Conservation (phyloP, 2,797 vertebrate species). For the Neopelma chrysocephalum region DNA sequence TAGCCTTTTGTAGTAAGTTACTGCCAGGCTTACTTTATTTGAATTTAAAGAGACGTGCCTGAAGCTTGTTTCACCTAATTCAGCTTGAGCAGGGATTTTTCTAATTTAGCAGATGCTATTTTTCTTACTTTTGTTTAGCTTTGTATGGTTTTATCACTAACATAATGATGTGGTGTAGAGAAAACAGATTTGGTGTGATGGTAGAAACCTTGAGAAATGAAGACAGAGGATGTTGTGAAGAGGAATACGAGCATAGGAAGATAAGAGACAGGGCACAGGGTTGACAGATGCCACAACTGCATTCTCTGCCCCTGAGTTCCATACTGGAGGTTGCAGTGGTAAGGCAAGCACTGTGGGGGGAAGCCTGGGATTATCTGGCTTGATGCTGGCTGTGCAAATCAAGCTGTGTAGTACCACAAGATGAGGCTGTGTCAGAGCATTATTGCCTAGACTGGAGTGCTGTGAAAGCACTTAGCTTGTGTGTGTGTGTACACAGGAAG, state of each 20-base stretch:
- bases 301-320: not conserved
- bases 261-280: not conserved
- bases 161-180: not conserved
- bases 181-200: not conserved
- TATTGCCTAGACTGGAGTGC: not conserved
- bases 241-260: not conserved
- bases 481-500: fast-evolving
- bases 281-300: not conserved
- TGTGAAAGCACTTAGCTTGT: not conserved
- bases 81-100: not conserved
- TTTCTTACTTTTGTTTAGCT: not conserved
- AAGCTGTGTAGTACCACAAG: not conserved
- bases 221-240: not conserved
- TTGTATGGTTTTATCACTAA: not conserved
- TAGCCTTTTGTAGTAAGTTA: not conserved
- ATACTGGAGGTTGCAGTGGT: not conserved
- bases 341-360: not conserved
- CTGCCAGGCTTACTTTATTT: not conserved
- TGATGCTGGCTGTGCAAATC: not conserved
- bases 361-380: not conserved
- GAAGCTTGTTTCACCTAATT: not conserved
- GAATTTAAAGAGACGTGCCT: not conserved
- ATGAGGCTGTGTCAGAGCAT: not conserved
- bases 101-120: not conserved
- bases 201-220: not conserved